Evolutionary conservation across 2,888 invertebrate species (phyloP).

Genomic region (Yponomeuta sedellus): DNA sequence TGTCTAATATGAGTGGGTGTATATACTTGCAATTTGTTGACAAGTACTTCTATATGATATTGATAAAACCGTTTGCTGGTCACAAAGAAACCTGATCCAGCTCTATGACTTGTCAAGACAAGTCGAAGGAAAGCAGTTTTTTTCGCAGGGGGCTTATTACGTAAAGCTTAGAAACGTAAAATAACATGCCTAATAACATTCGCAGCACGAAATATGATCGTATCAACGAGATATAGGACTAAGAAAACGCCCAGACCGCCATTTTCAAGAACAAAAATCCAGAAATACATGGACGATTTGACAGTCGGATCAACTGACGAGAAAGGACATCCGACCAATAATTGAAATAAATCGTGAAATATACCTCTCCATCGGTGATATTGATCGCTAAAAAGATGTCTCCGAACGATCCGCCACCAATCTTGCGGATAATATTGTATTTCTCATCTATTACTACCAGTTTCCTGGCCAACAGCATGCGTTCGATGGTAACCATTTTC

Average conservation of each 20-base stretch:
- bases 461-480: conserved; percentile 64
- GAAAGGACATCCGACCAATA: background rate
- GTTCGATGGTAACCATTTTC: conserved; percentile 71
- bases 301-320: conserved; percentile 22
- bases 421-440: conserved; percentile 96
- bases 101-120: background rate
- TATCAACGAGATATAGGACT: background rate
- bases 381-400: conserved; percentile 98
- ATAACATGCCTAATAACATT: background rate
- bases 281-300: conserved; percentile 53
- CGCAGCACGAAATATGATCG: conserved; percentile 7
- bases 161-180: conserved; percentile 7
- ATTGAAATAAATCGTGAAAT: conserved; percentile 28
- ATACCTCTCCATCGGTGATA: conserved; percentile 92
- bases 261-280: conserved; percentile 54
- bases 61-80: conserved; percentile 8
- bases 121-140: background rate
- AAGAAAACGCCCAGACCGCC: conserved; percentile 52
- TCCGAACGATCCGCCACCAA: conserved; percentile 99
- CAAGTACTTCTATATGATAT: background rate
- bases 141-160: background rate
- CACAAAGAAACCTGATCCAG: conserved; percentile 12
- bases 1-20: too few relatives aligned
- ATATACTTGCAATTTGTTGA: too few relatives aligned
- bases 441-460: conserved; percentile 84